A percentile compares a stretch with the other conserved stretches of the same genome.
Evolutionary conservation across 2,888 invertebrate species (phyloP).

Genomic region (Athripsodes cinereus): DNA sequence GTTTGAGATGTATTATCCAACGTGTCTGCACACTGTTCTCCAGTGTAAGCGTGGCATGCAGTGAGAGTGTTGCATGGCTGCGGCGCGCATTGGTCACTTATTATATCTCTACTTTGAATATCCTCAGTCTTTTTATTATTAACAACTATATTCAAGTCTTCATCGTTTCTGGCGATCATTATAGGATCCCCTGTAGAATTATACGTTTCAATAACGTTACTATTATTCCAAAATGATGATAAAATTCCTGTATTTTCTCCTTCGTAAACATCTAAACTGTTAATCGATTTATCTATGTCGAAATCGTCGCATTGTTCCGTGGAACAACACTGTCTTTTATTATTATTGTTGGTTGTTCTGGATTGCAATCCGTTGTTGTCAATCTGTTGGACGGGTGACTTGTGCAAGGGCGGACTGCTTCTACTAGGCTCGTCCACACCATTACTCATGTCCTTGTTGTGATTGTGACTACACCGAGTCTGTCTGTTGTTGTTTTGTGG

Average conservation of each 20-base stretch:
- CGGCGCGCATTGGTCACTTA: constrained; percentile 7
- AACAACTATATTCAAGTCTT: constrained; percentile 7
- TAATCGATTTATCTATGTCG: not conserved
- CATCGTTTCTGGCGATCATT: not conserved
- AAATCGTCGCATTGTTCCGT: not conserved
- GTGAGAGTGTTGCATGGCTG: too few species aligned
- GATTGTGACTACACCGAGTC: not conserved
- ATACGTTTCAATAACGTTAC: too few species aligned
- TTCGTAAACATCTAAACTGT: too few species aligned
- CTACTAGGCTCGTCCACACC: too few species aligned
- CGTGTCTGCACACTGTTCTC: too few species aligned
- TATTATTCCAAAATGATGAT: too few species aligned
- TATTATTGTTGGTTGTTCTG: not conserved
- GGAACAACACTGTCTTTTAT: not conserved
- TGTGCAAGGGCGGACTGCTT: not conserved
- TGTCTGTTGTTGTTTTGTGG: constrained; percentile 1
- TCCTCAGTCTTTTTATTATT: constrained; percentile 18
- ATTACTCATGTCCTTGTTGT: too few species aligned
- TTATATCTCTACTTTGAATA: constrained; percentile 9
- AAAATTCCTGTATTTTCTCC: too few species aligned
- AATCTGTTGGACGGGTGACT: not conserved
- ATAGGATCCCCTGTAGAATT: not conserved
- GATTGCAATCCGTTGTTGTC: not conserved
- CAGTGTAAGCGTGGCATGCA: constrained; percentile 3
- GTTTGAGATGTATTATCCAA: too few species aligned